Evolutionary conservation across 2,113 vertebrate species (phyloP).

Genomic region (Hyla sarda): DNA sequence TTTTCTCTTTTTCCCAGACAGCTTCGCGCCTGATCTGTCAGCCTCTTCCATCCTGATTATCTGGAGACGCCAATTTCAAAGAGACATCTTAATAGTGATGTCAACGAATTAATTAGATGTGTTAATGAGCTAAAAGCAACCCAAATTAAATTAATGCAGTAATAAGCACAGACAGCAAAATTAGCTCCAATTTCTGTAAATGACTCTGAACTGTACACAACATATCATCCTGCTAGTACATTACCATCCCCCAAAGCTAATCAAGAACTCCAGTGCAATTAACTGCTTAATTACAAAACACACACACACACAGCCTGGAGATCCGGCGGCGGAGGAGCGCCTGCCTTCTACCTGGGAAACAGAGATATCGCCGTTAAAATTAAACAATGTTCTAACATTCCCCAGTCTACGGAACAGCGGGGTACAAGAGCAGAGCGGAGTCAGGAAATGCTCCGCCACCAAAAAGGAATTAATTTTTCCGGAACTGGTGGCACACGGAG

Average conservation of each 20-base stretch:
- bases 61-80: constrained; percentile 99
- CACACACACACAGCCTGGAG: constrained; percentile 65
- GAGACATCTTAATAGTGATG: constrained; percentile 99
- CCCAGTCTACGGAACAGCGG: constrained; percentile 47
- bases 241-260: constrained; percentile 99
- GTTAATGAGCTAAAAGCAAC: constrained; percentile 99
- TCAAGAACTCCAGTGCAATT: constrained; percentile 98
- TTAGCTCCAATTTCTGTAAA: constrained; percentile 99
- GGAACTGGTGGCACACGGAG: no score
- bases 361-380: constrained; percentile 52
- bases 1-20: constrained; percentile 77
- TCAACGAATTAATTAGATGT: constrained; percentile 99
- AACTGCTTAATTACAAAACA: constrained; percentile 99
- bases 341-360: constrained; percentile 58
- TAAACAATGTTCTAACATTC: constrained; percentile 56
- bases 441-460: not conserved
- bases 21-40: constrained; percentile 89
- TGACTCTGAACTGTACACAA: constrained; percentile 99
- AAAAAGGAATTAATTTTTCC: no score
- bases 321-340: constrained; percentile 67
- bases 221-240: constrained; percentile 96
- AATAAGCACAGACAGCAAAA: constrained; percentile 99
- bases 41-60: constrained; percentile 99
- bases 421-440: not conserved
- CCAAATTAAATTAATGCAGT: constrained; percentile 99